Conservation (phyloP, 2,113 vertebrate genomes). For the Aleadryas rufinucha region DNA sequence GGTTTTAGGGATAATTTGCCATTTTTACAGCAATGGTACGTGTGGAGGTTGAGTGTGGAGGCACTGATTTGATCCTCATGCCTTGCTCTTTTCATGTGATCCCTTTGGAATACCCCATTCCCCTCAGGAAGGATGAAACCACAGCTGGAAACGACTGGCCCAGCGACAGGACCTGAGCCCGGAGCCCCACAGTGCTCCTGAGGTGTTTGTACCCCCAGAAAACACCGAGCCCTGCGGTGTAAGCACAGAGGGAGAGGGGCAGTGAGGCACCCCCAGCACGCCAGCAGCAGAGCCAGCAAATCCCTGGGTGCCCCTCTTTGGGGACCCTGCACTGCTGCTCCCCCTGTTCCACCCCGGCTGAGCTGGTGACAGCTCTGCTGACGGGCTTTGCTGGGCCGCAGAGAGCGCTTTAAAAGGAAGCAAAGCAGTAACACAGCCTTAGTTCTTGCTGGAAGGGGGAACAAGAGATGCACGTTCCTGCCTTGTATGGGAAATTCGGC, state of each 20-base stretch:
- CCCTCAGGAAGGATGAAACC: neutral
- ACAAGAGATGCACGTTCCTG: neutral
- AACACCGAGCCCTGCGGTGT: accelerated
- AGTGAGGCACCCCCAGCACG: neutral
- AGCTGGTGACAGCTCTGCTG: neutral
- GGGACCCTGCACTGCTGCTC: neutral
- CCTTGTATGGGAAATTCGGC: constrained; percentile 56
- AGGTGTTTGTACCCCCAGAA: too few relatives aligned
- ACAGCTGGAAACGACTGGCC: neutral
- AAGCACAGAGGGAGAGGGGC: neutral
- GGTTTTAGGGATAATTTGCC: neutral
- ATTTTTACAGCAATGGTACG: accelerated
- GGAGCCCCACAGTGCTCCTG: accelerated
- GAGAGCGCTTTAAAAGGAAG: constrained; percentile 57
- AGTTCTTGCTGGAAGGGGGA: constrained; percentile 15
- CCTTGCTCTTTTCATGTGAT: neutral
- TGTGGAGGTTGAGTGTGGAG: neutral
- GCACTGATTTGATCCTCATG: neutral
- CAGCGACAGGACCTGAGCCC: neutral
- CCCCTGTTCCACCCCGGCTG: neutral
- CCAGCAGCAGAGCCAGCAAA: neutral
- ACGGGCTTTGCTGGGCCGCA: neutral
- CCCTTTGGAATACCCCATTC: neutral
- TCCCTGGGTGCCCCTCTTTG: neutral
- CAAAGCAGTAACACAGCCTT: neutral